phyloP scores from a whole-genome alignment of 1,140 invertebrate genomes.

The Plutomurus gul region DNA sequence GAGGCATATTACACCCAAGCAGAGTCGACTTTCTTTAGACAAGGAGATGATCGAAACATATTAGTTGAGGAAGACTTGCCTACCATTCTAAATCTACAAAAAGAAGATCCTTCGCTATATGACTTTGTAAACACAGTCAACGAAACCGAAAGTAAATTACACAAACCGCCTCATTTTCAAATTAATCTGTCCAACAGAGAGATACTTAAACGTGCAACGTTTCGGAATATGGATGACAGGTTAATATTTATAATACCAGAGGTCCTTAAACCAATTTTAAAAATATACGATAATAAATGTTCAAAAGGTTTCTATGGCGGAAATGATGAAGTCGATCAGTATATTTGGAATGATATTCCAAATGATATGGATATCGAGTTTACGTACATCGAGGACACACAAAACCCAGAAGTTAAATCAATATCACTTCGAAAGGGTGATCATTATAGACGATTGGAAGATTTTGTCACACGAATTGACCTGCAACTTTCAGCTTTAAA shows the following conservation, averaged over 20 bases:
- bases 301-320: neutral
- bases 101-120: neutral
- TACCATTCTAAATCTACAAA: neutral
- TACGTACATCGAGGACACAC: neutral
- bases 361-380: neutral
- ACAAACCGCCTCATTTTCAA: neutral
- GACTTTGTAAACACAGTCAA: neutral
- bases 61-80: too few species aligned
- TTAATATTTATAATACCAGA: neutral
- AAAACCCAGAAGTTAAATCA: neutral
- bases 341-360: neutral
- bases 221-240: neutral
- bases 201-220: neutral
- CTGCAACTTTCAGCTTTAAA: too few species aligned
- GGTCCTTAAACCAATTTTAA: too few species aligned
- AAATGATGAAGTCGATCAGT: neutral
- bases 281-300: too few species aligned
- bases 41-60: neutral
- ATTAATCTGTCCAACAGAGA: neutral
- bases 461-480: too few species aligned
- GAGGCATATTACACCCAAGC: neutral
- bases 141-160: neutral
- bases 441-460: too few species aligned
- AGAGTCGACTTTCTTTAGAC: neutral
- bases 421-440: too few species aligned